These are phyloP conservation scores for Chloropsis cyanopogon DNA, from an alignment of 2,113 vertebrate species.

Conservation along the genomic window DNA sequence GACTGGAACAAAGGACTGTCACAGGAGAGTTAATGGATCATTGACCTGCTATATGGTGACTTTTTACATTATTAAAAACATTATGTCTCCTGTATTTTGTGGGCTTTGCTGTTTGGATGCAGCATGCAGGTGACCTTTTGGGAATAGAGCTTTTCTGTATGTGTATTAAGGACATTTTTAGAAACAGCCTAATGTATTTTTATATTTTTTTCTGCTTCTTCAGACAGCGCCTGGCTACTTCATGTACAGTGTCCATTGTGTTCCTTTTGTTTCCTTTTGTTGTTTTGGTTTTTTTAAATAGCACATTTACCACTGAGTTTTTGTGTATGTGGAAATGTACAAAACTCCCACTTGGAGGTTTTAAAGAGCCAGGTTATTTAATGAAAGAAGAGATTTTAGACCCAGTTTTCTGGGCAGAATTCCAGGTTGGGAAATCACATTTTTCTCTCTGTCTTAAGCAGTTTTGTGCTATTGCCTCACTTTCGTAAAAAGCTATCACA, in stretches of 20 bases:
- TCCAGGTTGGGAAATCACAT: neutral
- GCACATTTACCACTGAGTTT: neutral
- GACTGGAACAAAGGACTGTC: slow-evolving; percentile 8
- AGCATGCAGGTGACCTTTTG: neutral
- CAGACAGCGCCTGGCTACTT: neutral
- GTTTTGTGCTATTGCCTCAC: neutral
- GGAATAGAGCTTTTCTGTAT: neutral
- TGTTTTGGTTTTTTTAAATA: neutral
- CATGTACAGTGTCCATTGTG: neutral
- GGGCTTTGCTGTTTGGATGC: neutral
- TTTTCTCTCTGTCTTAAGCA: neutral
- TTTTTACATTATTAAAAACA: slow-evolving; percentile 42
- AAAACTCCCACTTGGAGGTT: neutral
- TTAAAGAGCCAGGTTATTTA: neutral
- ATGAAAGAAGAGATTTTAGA: neutral
- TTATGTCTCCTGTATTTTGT: neutral
- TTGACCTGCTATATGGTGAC: slow-evolving; percentile 1
- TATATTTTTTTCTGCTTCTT: neutral
- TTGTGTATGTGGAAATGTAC: neutral
- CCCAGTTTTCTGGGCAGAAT: neutral
- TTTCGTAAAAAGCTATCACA: neutral
- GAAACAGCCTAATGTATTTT: neutral
- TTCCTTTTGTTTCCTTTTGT: neutral
- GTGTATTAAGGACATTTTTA: neutral
- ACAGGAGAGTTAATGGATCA: slow-evolving; percentile 14